phyloP scores from a whole-genome alignment of 2,888 invertebrate genomes.

The Ormyrus pomaceus region DNA sequence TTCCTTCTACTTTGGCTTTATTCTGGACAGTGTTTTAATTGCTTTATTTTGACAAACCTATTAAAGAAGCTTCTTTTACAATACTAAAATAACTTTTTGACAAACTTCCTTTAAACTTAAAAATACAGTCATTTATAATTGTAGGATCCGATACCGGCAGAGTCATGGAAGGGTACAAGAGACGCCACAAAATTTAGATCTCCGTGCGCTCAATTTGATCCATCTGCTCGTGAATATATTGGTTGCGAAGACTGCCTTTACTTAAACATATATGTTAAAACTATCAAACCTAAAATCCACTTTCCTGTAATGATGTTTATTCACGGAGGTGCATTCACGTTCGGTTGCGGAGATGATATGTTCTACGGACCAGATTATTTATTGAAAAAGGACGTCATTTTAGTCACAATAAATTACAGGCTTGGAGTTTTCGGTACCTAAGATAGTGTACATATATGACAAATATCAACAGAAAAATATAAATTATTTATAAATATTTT shows the following conservation, averaged over 20 bases:
- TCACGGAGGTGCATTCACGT: constrained; percentile 57
- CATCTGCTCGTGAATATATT: neutral
- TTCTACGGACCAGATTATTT: constrained; percentile 62
- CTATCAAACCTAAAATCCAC: neutral
- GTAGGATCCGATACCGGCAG: constrained; percentile 64
- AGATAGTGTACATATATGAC: no score
- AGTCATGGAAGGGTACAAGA: constrained; percentile 63
- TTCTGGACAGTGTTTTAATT: no score
- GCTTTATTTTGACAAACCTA: no score
- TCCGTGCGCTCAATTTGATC: constrained; percentile 58
- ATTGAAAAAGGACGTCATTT: constrained; percentile 56
- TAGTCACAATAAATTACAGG: constrained; percentile 62
- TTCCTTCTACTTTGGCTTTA: no score
- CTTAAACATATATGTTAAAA: constrained; percentile 55
- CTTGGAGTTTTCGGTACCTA: constrained; percentile 59
- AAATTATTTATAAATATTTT: neutral
- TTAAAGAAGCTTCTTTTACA: no score
- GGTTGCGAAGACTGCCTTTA: constrained; percentile 58
- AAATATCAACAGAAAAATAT: no score
- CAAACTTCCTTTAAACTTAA: no score
- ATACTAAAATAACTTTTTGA: neutral
- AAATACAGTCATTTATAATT: constrained; percentile 6
- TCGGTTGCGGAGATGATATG: constrained; percentile 55
- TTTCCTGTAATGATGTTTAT: constrained; percentile 62
- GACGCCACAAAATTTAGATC: constrained; percentile 62